Base-by-base conservation (phyloP, 2,797 vertebrate species). In the Sebastes diaconus region DNA sequence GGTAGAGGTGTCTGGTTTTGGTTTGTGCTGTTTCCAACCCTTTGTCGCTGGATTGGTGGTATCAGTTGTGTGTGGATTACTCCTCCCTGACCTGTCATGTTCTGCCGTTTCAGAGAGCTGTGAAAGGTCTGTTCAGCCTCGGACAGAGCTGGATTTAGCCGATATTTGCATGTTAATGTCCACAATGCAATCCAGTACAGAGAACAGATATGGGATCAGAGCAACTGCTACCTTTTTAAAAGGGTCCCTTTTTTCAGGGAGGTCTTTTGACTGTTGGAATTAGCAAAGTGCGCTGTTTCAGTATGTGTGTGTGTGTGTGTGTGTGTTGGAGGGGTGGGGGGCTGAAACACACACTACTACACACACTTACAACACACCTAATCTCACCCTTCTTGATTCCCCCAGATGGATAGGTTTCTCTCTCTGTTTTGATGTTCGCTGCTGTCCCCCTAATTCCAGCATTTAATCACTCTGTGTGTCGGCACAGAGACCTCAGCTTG, bases 401-500 rank as follows among this genome's bases (percentile, higher is more conserved):
- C 82, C 83, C 90, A 91, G 92, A 94, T 88, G 90, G 91, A 84
- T 87, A 86, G 81, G 79, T 89, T 94, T 93, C 90, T 90, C 84
- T 73, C 60, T 81, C 77, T 91, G 85, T 91, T 92, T 91, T 93
- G 87, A 91, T 94, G 89, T 93, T 90, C 79, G 71, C 79, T 86
- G 87, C 75, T 87, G 86, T 84, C 87, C 79, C 84, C 70, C 78
- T 91, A 89, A 93, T 94, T 91, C 94, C 88, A 85, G 68, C 78
- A 90, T 94, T 95, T 94, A 93, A 94, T 95, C 89, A 90, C 92
- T 83, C 88, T 85, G 87, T 91, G 92, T 92, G 81, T 91, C 74
- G 16, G 72, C 64, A 61, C 84, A 52, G 80, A 78, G 88, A 91
- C 91, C 93, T 86, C 90, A 86, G 92, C 86, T 88, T 88, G 87